Base-by-base conservation (phyloP, 2,888 invertebrate species). In the Eumerus sabulonum region DNA sequence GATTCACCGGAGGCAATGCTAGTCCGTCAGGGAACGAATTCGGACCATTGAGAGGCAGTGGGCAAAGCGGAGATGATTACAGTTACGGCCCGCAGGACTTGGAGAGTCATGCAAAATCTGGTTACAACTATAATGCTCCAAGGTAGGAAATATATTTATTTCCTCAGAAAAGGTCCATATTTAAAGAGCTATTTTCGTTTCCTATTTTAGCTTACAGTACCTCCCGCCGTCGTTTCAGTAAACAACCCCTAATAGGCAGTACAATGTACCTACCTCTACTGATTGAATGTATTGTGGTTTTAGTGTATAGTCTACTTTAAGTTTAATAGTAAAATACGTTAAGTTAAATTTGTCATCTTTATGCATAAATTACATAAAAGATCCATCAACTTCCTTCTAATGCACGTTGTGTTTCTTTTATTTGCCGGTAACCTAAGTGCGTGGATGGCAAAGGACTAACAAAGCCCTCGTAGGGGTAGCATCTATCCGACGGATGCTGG, bases 1-100 rank as follows among this genome's bases (percentile, higher is more conserved):
- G 27, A 27, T 4, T 27, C 2, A 4, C 40, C 9, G 40, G 40
- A n/a, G 40, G 54, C 27, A 27, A 27, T 27, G 27, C 2, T 27
- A 27, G 7, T 27, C 27, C 7, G 3, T 7, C 27, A 27, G 27
- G 27, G 27, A 27, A 27, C 7, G 27, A 7, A 14, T 13, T 19
- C 9, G 70, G 62, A 38, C 84, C 85, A 14, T 62, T 84, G 57
- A 83, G 85, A 62, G 87, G 87, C 70, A 86, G 85, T 60, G 85
- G 84, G 5, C 86, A 87, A 81, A 86, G 86, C 72, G 86, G 87
- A 16, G 86, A 87, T 60, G 87, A 87, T 67, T 87, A 87, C 70
- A 87, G 85, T 82, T 85, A 85, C 44, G 45, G 9, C 9, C 14
- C 27, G 62, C 13, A 44, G 35, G 72, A 50, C 1, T 63, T 74